Evolutionary conservation across 2,888 invertebrate species (phyloP), one percentile per base, ranked within the genome.

Genomic region (Trilocha varians): DNA sequence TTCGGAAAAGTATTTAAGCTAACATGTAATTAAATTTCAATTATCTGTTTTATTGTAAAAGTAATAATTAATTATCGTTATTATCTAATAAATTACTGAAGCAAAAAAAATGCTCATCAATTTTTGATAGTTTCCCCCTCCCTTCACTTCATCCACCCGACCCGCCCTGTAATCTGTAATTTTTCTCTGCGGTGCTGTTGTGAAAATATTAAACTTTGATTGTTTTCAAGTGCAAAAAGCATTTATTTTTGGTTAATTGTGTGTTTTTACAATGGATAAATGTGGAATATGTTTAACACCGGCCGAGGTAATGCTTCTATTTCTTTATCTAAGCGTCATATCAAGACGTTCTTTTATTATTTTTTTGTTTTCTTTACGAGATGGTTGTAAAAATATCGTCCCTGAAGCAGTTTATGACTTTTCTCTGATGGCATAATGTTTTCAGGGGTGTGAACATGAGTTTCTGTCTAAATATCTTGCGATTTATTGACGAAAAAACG

Each of bases 311-410:
- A 80, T 11, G 85, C 78, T 64, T 54, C 48, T 53, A 42, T 44
- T 50, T 46, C 36, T 44, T 53, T 55, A 56, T 61, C 44, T 49
- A 46, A 48, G 55, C 55, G 53, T 65, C 64, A 61, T 70, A 66
- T 69, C 57, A 55, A 63, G 58, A 61, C 55, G 59, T 53, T 65
- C 62, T 47, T 55, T 68, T 68, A 69, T 65, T 74, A 70, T 74
- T 77, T 80, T 73, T 79, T 82, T 82, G 80, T 83, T 84, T 84
- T 84, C 77, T 74, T 82, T 76, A 65, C 52, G 60, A 59, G 65
- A 68, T 70, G 72, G 74, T 66, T 71, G 71, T 63, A 70, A 70
- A 79, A 79, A 78, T 82, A 79, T 73, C 70, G 68, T 63, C 55
- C 58, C 59, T 56, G 52, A 48, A 53, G 48, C 35, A 42, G 35